Percentiles rank a stretch among this genome's conserved stretches.
These are phyloP conservation scores for Aricia artaxerxes DNA, from an alignment of 2,888 invertebrate genomes.

Conservation along the genomic window DNA sequence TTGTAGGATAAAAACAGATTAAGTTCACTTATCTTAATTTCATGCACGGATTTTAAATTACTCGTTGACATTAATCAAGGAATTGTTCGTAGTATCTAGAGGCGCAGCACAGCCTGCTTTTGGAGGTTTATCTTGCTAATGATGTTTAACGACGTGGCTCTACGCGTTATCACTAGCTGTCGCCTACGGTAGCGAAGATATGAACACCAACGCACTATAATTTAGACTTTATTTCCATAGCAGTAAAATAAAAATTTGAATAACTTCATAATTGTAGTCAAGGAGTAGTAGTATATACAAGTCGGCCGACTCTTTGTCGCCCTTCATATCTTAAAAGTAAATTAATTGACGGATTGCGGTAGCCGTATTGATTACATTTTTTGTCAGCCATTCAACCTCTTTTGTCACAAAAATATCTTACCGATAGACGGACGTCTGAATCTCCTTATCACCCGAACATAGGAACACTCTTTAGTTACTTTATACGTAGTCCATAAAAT, in stretches of 20 bases:
- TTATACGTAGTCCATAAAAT: constrained; percentile 15
- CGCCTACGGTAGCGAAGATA: constrained; percentile 71
- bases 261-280: constrained; percentile 42
- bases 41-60: constrained; percentile 37
- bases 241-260: constrained; percentile 48
- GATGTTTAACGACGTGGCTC: constrained; percentile 75
- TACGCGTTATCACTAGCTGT: constrained; percentile 64
- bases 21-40: constrained; percentile 30
- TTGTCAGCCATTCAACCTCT: constrained; percentile 63
- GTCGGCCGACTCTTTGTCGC: constrained; percentile 64
- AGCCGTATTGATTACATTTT: constrained; percentile 62
- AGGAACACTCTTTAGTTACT: constrained; percentile 22
- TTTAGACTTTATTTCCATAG: constrained; percentile 46
- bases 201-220: constrained; percentile 46
- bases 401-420: constrained; percentile 60
- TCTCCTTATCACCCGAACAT: constrained; percentile 39
- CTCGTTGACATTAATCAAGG: constrained; percentile 54
- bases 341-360: constrained; percentile 75
- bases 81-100: constrained; percentile 56
- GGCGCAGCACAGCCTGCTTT: constrained; percentile 64
- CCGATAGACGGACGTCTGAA: constrained; percentile 42
- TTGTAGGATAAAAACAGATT: neutral
- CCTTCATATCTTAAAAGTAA: constrained; percentile 66
- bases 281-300: constrained; percentile 53
- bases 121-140: constrained; percentile 75